Evolutionary conservation across 2,797 vertebrate genomes (phyloP), one percentile per base, ranked within the genome.

Genomic region (Adelosebastes latens): DNA sequence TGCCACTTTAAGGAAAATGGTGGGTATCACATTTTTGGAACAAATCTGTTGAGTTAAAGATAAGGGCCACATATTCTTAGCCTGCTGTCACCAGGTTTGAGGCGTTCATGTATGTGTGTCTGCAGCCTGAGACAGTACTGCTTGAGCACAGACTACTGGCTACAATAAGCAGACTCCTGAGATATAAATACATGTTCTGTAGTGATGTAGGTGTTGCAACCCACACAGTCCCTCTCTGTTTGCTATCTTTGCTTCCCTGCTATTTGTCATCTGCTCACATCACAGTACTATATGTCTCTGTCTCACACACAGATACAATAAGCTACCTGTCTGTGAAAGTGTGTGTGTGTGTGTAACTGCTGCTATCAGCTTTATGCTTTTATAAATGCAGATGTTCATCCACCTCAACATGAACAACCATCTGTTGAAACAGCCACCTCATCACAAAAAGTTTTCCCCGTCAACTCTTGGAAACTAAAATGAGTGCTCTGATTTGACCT

Each of bases 401-500:
- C 25, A 39, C 68, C 22, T 65, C 75, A 20, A n/a, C 53, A 67
- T 9, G 22, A 64, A 18, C 29, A 46, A 42, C 34, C 79, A 82
- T 81, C 76, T 84, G 84, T 79, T 88, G 62, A 90, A 93, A 85
- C 39, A 80, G 81, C 81, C 72, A 13, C 79, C 67, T 91, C 88
- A 83, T 89, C 88, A 85, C 34, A 80, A 86, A 88, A 91, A 81
- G 59, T 88, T 91, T 89, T 86, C 55, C 3, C 0, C 60, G 1
- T 87, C 74, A 83, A 88, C 86, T 92, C 82, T 75, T 72, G 58
- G 70, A 90, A 93, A 90, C 85, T 87, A 88, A 92, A 92, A 87
- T 88, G 89, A 89, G 87, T 72, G 83, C 78, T 89, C 80, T 62
- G 84, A 92, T 92, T 92, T 92, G 94, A 93, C 95, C 95, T 94